A percentile compares a stretch with the other conserved stretches of the same genome.
Conservation (phyloP, 2,888 invertebrate species). For the Zootermopsis nevadensis region DNA sequence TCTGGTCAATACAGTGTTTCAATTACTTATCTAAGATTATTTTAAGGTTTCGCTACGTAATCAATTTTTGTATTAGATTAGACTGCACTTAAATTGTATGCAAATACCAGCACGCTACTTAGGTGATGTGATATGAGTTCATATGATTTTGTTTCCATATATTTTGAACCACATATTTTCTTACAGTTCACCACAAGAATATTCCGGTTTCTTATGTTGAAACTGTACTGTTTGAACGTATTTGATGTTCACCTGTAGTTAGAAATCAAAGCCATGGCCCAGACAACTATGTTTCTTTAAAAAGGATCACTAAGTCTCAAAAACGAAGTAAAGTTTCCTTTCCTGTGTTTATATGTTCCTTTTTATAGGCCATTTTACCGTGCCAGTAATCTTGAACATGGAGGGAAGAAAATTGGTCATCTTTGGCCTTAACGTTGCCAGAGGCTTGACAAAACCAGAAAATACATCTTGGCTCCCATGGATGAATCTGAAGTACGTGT, state of each 20-base stretch:
- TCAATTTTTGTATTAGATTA: no score
- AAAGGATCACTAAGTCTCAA: not conserved
- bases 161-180: no score
- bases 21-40: no score
- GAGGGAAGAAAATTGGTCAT: not conserved
- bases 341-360: conserved; percentile 4
- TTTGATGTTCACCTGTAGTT: not conserved
- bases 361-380: conserved; percentile 14
- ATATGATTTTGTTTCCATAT: no score
- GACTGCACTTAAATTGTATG: no score
- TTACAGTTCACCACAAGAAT: no score
- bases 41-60: no score
- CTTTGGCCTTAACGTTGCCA: not conserved
- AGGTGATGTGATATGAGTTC: no score
- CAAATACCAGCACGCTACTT: no score
- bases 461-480: not conserved
- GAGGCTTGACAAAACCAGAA: not conserved
- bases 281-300: not conserved
- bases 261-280: not conserved
- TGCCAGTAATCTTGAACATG: not conserved
- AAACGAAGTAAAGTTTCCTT: not conserved
- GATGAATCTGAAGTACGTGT: not conserved
- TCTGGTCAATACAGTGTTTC: no score
- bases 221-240: no score
- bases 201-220: no score